A percentile compares a stretch with the other conserved stretches of the same genome.
These are phyloP conservation scores for Drosophila bipectinata DNA, from an alignment of 1,140 invertebrate genomes.

Conservation along the genomic window DNA sequence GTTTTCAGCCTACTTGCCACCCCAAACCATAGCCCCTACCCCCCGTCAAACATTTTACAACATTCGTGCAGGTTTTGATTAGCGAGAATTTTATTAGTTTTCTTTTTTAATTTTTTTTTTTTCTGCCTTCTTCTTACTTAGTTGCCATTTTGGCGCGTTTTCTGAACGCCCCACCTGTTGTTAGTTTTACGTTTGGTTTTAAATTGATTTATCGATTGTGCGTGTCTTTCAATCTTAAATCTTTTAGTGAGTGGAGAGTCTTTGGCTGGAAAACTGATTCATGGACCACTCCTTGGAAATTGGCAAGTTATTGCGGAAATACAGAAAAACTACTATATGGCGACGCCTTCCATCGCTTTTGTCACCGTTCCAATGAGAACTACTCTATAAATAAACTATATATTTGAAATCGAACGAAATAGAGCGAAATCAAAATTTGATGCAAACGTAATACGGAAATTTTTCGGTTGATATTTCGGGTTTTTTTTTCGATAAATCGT, in stretches of 20 bases:
- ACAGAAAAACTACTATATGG: background rate
- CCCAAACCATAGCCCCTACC: too few relatives aligned
- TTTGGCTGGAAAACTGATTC: constrained; percentile 5
- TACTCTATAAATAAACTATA: constrained; percentile 48
- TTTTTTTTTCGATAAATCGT: background rate
- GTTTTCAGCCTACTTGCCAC: constrained; percentile 1
- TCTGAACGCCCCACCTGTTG: constrained; percentile 45
- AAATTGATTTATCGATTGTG: constrained; percentile 62
- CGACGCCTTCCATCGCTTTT: constrained; percentile 10
- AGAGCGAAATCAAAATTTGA: constrained; percentile 23
- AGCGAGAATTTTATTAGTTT: constrained; percentile 61
- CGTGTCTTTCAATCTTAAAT: constrained; percentile 34
- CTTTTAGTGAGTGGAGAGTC: background rate
- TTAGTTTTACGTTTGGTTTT: constrained; percentile 5
- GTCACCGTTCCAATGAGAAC: background rate
- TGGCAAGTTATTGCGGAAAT: constrained; percentile 7
- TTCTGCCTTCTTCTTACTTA: constrained; percentile 4
- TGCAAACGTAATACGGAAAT: constrained; percentile 29
- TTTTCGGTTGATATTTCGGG: background rate
- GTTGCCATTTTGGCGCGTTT: constrained; percentile 39
- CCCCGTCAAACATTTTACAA: constrained; percentile 37
- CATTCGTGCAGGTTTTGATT: constrained; percentile 75
- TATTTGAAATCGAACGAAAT: constrained; percentile 31
- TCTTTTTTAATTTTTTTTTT: constrained; percentile 13
- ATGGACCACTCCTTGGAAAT: background rate